Percentiles rank a stretch among this genome's conserved stretches.
These are phyloP conservation scores for Meteorus sp. DNA, from an alignment of 1,140 invertebrate species.

Conservation along the genomic window DNA sequence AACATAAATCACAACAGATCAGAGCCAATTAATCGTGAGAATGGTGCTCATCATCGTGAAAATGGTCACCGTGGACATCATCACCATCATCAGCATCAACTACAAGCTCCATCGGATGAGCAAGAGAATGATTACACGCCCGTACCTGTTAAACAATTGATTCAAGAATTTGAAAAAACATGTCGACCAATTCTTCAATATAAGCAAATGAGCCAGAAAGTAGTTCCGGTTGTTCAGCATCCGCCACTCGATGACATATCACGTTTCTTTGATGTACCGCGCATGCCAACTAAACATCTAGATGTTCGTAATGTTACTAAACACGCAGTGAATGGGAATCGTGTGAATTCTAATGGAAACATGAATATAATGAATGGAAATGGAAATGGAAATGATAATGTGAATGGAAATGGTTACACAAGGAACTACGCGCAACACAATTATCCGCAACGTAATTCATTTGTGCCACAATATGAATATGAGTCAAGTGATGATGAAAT, in stretches of 20 bases:
- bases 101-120: slow-evolving; percentile 17
- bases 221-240: slow-evolving; percentile 39
- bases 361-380: slow-evolving; percentile 7
- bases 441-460: slow-evolving; percentile 5
- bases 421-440: slow-evolving; percentile 11
- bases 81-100: background rate
- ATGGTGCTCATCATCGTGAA: background rate
- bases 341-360: background rate
- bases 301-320: slow-evolving; percentile 19
- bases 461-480: slow-evolving; percentile 25
- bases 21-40: slow-evolving; percentile 6
- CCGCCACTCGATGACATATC: slow-evolving; percentile 43
- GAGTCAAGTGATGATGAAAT: slow-evolving; percentile 42
- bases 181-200: slow-evolving; percentile 62
- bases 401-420: slow-evolving; percentile 14
- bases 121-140: slow-evolving; percentile 59
- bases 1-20: background rate
- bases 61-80: slow-evolving; percentile 1
- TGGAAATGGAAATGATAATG: slow-evolving; percentile 1
- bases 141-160: slow-evolving; percentile 66
- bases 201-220: slow-evolving; percentile 58
- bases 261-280: slow-evolving; percentile 48
- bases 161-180: slow-evolving; percentile 66
- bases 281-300: slow-evolving; percentile 31
- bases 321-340: background rate